Percentiles rank a stretch among this genome's conserved stretches.
These are phyloP conservation scores for Pristionchus maxplancki DNA, from an alignment of 2,888 invertebrate genomes.

Conservation along the genomic window DNA sequence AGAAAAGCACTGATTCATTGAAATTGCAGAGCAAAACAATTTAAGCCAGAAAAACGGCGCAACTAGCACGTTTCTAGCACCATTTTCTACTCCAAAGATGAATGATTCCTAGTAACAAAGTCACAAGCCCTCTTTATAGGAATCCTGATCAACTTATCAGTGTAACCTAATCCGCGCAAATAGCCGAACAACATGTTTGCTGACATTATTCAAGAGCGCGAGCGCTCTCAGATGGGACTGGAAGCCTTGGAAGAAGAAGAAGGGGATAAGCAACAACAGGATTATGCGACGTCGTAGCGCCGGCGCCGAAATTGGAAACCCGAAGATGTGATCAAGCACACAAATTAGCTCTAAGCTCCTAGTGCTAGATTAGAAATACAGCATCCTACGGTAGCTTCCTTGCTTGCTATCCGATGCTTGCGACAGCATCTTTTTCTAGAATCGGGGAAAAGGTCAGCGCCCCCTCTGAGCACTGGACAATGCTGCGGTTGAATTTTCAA, in stretches of 20 bases:
- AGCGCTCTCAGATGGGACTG: neutral
- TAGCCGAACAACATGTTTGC: neutral
- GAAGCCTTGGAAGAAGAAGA: neutral
- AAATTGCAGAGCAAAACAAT: too few relatives aligned
- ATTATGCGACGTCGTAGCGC: neutral
- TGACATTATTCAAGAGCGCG: neutral
- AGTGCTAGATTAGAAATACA: neutral
- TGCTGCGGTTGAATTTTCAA: neutral
- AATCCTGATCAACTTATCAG: neutral
- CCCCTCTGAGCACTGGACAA: neutral
- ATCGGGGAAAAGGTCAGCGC: neutral
- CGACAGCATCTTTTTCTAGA: neutral
- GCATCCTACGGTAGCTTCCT: too few relatives aligned
- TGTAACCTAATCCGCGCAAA: neutral
- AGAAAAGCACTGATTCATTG: neutral
- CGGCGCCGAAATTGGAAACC: neutral
- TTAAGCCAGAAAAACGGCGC: too few relatives aligned
- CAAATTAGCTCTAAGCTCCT: neutral
- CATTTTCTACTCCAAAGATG: too few relatives aligned
- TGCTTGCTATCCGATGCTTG: neutral
- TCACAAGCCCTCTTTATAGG: neutral
- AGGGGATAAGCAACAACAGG: neutral
- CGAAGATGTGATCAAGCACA: neutral
- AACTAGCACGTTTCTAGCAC: too few relatives aligned
- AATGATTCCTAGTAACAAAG: too few relatives aligned